A percentile compares a stretch with the other conserved stretches of the same genome.
phyloP scores from a whole-genome alignment of 1,140 invertebrate species.

The Carposina sasakii region DNA sequence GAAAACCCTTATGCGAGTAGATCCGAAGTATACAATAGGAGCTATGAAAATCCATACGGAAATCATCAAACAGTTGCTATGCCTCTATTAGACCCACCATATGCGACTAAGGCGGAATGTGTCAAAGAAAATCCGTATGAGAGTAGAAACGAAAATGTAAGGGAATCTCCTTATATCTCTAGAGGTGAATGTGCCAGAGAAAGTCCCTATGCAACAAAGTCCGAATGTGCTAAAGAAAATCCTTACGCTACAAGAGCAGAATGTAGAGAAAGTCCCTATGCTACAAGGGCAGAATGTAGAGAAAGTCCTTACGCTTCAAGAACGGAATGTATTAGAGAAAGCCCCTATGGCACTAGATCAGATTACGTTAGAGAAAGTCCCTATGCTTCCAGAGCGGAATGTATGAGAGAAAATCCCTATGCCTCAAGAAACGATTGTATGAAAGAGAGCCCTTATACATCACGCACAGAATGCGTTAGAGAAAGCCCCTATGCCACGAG shows the following conservation, averaged over 20 bases:
- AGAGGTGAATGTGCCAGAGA: conserved; percentile 15
- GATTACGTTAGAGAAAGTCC: conserved; percentile 27
- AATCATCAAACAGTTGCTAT: conserved; percentile 52
- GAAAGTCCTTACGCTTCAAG: conserved; percentile 50
- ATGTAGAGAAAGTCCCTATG: no score
- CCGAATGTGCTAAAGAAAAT: conserved; percentile 16
- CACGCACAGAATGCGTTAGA: conserved; percentile 27
- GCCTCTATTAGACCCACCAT: conserved; percentile 54
- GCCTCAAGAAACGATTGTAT: conserved; percentile 16
- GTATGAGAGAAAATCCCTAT: conserved; percentile 25
- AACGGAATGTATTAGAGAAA: conserved; percentile 19
- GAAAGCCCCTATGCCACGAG: conserved; percentile 27
- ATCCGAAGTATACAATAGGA: conserved; percentile 59
- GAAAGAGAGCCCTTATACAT: conserved; percentile 23
- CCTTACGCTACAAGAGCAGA: conserved; percentile 39
- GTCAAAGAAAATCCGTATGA: conserved; percentile 26
- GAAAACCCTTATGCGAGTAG: conserved; percentile 61
- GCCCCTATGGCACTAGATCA: conserved; percentile 21
- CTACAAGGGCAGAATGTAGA: no score
- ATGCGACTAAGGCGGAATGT: conserved; percentile 31
- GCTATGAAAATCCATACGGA: conserved; percentile 57
- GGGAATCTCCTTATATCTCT: conserved; percentile 24
- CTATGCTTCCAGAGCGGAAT: conserved; percentile 36
- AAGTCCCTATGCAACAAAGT: conserved; percentile 16
- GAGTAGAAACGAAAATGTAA: conserved; percentile 16